These are phyloP conservation scores for Sympetrum striolatum DNA, from an alignment of 2,888 invertebrate species.

Conservation along the genomic window DNA sequence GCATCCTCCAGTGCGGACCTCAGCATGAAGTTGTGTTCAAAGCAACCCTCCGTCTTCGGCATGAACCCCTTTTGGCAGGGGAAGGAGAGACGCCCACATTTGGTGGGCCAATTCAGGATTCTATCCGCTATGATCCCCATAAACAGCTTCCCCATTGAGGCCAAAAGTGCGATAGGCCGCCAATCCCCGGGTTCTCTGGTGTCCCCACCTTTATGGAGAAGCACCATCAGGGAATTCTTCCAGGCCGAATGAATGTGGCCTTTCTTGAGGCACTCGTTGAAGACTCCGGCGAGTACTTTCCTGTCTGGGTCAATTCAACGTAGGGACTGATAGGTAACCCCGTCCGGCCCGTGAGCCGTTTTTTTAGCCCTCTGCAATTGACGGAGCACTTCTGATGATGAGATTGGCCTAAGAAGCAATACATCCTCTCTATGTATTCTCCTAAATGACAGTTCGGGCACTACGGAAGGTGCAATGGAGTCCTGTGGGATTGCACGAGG, in stretches of 20 bases:
- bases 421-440: background rate
- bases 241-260: constrained; percentile 48
- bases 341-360: constrained; percentile 50
- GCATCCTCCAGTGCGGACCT: constrained; percentile 52
- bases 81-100: constrained; percentile 37
- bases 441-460: too few species aligned
- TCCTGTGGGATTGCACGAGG: background rate
- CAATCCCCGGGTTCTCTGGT: background rate
- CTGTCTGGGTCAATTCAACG: constrained; percentile 44
- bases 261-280: constrained; percentile 45
- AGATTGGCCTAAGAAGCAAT: too few species aligned
- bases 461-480: background rate
- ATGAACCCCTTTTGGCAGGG: constrained; percentile 51
- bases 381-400: too few species aligned
- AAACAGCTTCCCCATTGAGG: constrained; percentile 50
- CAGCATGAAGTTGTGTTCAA: constrained; percentile 54
- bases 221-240: constrained; percentile 49
- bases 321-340: constrained; percentile 46
- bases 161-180: constrained; percentile 47
- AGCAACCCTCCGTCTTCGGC: too few species aligned
- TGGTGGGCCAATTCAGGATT: constrained; percentile 46
- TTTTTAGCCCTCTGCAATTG: background rate
- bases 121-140: constrained; percentile 46
- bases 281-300: background rate
- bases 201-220: constrained; percentile 50